phyloP scores from a whole-genome alignment of 2,113 vertebrate genomes.

The Syngnathus scovelli region DNA sequence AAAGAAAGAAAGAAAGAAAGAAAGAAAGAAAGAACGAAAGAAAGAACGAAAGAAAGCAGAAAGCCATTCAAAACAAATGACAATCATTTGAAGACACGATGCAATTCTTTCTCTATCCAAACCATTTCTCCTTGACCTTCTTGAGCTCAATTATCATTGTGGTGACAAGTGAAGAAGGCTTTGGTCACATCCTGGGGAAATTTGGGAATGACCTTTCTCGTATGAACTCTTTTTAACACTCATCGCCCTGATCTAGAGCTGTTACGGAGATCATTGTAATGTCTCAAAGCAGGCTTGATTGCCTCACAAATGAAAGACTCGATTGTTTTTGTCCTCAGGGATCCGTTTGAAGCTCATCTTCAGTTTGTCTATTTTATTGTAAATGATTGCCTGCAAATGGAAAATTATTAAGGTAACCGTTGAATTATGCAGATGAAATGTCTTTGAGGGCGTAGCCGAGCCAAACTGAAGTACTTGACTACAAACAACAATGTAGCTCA shows the following conservation, averaged over 20 bases:
- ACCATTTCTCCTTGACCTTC: not conserved
- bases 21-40: not conserved
- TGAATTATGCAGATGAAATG: not conserved
- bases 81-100: not conserved
- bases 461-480: not conserved
- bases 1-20: not conserved
- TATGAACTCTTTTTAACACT: not conserved
- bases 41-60: not conserved
- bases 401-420: not conserved
- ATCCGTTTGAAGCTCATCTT: not conserved
- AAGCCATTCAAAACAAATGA: too few species aligned
- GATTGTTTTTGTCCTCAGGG: not conserved
- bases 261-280: not conserved
- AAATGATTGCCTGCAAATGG: not conserved
- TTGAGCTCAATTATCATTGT: not conserved
- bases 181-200: not conserved
- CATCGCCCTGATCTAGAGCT: not conserved
- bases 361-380: not conserved
- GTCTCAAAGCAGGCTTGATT: not conserved
- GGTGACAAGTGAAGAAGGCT: not conserved
- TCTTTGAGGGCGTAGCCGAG: too few species aligned
- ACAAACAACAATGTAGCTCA: constrained; percentile 6
- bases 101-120: not conserved
- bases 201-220: not conserved
- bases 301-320: not conserved